A percentile compares a stretch with the other conserved stretches of the same genome.
These are phyloP conservation scores for Cecidostiba fungosa DNA, from an alignment of 2,888 invertebrate species.

Conservation along the genomic window DNA sequence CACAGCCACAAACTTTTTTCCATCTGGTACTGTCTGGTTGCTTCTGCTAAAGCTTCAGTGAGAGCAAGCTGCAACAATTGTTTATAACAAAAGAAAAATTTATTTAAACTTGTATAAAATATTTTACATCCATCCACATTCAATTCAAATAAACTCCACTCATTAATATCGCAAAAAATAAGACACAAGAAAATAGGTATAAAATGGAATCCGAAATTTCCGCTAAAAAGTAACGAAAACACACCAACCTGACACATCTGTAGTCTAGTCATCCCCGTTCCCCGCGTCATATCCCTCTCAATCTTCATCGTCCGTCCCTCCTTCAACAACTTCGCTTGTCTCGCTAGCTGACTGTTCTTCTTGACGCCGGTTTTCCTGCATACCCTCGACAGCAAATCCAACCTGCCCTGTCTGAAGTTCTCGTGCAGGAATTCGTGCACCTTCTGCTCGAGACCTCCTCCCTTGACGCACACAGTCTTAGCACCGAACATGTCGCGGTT, in stretches of 20 bases:
- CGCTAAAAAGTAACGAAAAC: neutral
- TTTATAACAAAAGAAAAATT: neutral
- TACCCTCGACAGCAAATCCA: conserved; percentile 82
- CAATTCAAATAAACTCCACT: neutral
- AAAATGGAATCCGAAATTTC: too few species aligned
- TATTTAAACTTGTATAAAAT: neutral
- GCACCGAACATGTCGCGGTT: conserved; percentile 79
- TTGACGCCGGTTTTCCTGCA: conserved; percentile 80
- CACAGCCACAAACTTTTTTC: conserved; percentile 75
- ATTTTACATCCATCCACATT: neutral
- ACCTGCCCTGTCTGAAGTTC: conserved; percentile 82
- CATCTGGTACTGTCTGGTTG: conserved; percentile 80
- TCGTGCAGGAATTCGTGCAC: conserved; percentile 84
- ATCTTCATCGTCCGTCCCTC: neutral
- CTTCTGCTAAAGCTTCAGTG: conserved; percentile 81
- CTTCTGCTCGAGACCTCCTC: conserved; percentile 68
- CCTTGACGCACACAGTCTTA: neutral
- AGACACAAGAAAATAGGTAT: too few species aligned
- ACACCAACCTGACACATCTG: conserved; percentile 71
- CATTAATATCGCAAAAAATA: too few species aligned
- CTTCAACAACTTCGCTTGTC: conserved; percentile 45
- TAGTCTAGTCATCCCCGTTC: conserved; percentile 64
- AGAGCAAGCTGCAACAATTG: conserved; percentile 77
- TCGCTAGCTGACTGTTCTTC: conserved; percentile 64
- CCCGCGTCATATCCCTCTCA: conserved; percentile 61